Conservation (phyloP, 2,797 vertebrate genomes). For the Hylomyscus alleni region DNA sequence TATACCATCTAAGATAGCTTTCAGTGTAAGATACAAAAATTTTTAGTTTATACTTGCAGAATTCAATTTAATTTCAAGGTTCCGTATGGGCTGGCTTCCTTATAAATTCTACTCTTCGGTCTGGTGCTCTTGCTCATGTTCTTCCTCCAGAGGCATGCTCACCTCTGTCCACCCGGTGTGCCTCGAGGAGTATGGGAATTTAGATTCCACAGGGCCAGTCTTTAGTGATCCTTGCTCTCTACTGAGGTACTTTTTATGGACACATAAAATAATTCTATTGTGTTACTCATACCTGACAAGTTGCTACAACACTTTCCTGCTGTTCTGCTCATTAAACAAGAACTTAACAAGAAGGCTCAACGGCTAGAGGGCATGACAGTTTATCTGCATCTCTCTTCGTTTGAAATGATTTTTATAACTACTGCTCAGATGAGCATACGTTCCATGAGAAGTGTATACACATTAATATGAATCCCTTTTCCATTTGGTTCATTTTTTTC, state of each 20-base stretch:
- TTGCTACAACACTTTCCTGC: neutral
- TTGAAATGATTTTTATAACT: neutral
- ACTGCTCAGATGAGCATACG: neutral
- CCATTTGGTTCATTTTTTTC: neutral
- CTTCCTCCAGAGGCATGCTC: neutral
- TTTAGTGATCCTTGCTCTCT: neutral
- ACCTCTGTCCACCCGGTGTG: neutral
- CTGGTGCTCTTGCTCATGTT: neutral
- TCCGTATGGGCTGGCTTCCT: neutral
- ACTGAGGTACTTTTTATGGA: neutral
- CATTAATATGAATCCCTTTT: neutral
- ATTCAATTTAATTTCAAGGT: neutral
- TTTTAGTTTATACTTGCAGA: neutral
- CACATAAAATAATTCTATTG: neutral
- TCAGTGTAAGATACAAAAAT: conserved; percentile 20
- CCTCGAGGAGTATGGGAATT: neutral
- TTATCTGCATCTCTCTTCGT: neutral
- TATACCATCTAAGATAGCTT: neutral
- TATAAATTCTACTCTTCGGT: neutral
- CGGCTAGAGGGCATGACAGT: neutral
- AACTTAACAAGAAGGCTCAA: neutral
- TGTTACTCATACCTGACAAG: neutral
- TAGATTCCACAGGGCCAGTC: neutral
- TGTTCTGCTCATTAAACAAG: neutral
- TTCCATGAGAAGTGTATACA: neutral